Evolutionary conservation across 64 coral and sea anemone species (phyloP).

Genomic region (Montipora capricornis): DNA sequence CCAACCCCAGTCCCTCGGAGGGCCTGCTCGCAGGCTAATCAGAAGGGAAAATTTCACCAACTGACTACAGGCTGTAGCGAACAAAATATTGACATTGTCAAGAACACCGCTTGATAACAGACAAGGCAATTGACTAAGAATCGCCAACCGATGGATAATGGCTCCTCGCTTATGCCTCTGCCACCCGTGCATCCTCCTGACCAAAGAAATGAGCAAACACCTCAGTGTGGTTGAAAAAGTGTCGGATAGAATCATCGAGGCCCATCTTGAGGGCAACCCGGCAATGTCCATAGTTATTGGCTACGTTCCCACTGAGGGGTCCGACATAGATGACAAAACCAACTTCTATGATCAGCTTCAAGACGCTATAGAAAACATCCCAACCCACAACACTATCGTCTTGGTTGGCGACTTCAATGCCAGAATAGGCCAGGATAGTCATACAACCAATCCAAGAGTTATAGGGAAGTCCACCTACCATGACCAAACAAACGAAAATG

Average conservation of each 20-base stretch:
- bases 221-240: neutral
- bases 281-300: neutral
- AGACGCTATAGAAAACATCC: no score
- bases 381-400: neutral
- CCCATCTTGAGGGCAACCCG: neutral
- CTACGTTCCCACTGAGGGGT: neutral
- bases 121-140: neutral
- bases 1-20: no score
- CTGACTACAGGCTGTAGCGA: neutral
- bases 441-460: neutral
- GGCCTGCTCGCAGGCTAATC: no score
- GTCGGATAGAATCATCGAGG: neutral
- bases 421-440: constrained; percentile 22
- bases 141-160: neutral
- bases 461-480: neutral
- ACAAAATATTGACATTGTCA: neutral
- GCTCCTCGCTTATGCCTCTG: neutral
- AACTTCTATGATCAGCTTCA: no score
- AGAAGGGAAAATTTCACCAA: constrained; percentile 11
- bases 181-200: neutral
- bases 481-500: constrained; percentile 28
- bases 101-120: neutral
- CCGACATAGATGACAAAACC: no score
- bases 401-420: constrained; percentile 41
- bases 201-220: neutral